Percentiles rank a stretch among this genome's conserved stretches.
Conservation (phyloP, 2,797 vertebrate genomes). For the Gallinago solitaria region DNA sequence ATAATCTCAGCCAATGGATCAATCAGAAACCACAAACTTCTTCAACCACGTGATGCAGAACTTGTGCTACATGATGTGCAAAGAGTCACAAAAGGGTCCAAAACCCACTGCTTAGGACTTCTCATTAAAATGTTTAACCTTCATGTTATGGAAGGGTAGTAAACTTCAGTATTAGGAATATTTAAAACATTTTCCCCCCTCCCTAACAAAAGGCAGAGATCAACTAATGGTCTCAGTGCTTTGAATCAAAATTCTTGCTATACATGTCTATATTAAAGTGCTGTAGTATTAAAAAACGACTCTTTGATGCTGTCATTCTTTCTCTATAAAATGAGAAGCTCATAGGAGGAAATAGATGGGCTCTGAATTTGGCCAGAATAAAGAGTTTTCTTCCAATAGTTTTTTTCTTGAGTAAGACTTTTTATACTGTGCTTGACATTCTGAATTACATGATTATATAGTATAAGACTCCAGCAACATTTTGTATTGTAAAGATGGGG, state of each 20-base stretch:
- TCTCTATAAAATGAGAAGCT: neutral
- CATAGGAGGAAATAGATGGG: neutral
- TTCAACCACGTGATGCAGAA: neutral
- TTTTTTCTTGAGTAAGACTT: conserved; percentile 36
- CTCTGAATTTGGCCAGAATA: neutral
- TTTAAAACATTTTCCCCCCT: neutral
- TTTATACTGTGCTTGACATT: conserved; percentile 37
- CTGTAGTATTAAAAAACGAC: neutral
- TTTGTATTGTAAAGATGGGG: conserved; percentile 59
- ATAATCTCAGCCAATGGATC: neutral
- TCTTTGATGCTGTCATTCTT: neutral
- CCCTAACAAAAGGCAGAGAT: neutral
- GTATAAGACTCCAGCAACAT: conserved; percentile 46
- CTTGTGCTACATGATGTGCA: neutral
- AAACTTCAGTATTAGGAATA: neutral
- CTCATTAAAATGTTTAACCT: neutral
- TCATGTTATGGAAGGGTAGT: neutral
- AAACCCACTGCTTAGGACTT: neutral
- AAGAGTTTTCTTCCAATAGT: conserved; percentile 15
- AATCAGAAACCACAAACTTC: neutral
- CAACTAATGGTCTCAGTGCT: neutral
- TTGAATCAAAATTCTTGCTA: neutral
- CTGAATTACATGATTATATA: conserved; percentile 51
- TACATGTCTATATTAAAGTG: neutral
- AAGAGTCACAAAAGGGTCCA: neutral